Conservation (phyloP, 1,140 invertebrate species). For the Drosophila sproati region DNA sequence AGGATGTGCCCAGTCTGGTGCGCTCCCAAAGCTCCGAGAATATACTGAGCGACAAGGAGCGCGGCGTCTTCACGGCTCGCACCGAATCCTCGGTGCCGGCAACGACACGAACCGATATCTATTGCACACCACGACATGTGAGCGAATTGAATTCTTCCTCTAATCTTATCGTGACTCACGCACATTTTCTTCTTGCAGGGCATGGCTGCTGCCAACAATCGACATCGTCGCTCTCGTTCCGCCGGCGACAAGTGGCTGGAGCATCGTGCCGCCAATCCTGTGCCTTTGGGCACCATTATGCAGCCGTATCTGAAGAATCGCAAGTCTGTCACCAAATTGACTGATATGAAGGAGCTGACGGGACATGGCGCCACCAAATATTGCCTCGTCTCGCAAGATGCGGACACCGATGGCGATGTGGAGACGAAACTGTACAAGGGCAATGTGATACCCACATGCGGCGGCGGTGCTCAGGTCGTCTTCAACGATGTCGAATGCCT, state of each 20-base stretch:
- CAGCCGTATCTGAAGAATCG: constrained; percentile 93
- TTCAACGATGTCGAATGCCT: constrained; percentile 98
- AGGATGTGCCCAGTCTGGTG: constrained; percentile 70
- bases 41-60: constrained; percentile 65
- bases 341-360: constrained; percentile 89
- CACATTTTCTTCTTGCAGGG: constrained; percentile 75
- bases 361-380: constrained; percentile 93
- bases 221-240: constrained; percentile 92
- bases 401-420: constrained; percentile 95
- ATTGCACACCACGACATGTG: constrained; percentile 72
- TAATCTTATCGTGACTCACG: not conserved
- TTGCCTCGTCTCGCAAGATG: constrained; percentile 95
- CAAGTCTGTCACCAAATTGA: constrained; percentile 93
- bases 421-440: constrained; percentile 97
- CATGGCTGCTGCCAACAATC: constrained; percentile 88
- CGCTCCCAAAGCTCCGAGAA: constrained; percentile 77
- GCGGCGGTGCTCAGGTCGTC: constrained; percentile 97
- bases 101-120: constrained; percentile 67
- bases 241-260: constrained; percentile 94
- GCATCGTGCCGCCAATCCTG: constrained; percentile 91
- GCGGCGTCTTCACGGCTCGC: constrained; percentile 50
- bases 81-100: constrained; percentile 59
- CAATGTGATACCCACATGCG: constrained; percentile 95
- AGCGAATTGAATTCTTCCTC: not conserved
- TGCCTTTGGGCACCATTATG: constrained; percentile 93